Percentiles rank a stretch among this genome's conserved stretches.
Evolutionary conservation across 2,113 vertebrate species (phyloP).

Genomic region (Nestor notabilis): DNA sequence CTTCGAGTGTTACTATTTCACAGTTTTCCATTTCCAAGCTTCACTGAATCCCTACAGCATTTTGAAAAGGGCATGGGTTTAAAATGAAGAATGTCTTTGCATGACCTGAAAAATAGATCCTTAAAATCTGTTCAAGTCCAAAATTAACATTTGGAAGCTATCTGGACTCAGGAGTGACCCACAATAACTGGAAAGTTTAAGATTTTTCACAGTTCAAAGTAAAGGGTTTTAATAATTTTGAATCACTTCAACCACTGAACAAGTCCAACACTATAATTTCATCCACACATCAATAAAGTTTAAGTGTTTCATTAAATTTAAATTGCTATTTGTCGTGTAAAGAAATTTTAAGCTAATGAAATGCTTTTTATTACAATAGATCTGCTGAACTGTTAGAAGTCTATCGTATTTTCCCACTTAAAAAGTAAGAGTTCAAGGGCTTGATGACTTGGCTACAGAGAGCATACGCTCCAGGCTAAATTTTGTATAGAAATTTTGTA

Average conservation of each 20-base stretch:
- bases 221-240: constrained; percentile 52
- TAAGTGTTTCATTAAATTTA: constrained; percentile 65
- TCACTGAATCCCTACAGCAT: background rate
- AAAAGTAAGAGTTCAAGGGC: constrained; percentile 30
- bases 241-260: background rate
- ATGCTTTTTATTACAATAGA: constrained; percentile 17
- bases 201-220: constrained; percentile 61
- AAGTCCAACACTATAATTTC: constrained; percentile 20
- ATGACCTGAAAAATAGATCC: constrained; percentile 27
- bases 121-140: constrained; percentile 31
- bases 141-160: constrained; percentile 70
- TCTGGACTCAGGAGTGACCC: constrained; percentile 40
- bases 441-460: constrained; percentile 6
- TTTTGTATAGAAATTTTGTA: background rate
- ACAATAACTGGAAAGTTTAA: constrained; percentile 56
- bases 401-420: constrained; percentile 26
- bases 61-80: background rate
- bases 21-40: background rate
- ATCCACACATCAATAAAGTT: constrained; percentile 48
- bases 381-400: background rate
- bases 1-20: background rate
- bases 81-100: constrained; percentile 9
- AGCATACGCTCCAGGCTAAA: background rate
- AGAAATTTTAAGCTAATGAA: constrained; percentile 43
- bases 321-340: background rate